Evolutionary conservation across 2,797 vertebrate genomes (phyloP), one percentile per base, ranked within the genome.

Genomic region (Coregonus ussuriensis): DNA sequence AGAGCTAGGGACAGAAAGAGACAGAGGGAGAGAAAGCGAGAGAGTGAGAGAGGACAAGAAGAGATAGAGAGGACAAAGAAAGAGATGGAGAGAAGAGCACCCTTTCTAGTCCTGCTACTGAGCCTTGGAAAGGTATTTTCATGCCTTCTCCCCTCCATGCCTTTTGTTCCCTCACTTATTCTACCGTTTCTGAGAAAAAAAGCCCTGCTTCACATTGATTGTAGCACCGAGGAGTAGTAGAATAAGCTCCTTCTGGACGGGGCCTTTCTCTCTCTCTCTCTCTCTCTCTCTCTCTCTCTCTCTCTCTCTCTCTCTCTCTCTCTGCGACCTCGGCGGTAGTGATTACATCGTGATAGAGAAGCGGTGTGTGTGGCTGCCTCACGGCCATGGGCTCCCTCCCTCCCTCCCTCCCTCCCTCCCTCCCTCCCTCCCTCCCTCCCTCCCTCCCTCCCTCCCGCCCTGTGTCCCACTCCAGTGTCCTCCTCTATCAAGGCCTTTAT

Each of bases 281-380:
- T 21, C 18, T 62, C 18, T n/a, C 56, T 21, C 18, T 4, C 56
- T n/a, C n/a, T 7, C 18, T 59, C 72, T 21, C 52, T 71, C 74
- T 59, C 15, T 63, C 31, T 35, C 76, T 62, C 21, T 62, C 71
- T 70, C 0, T 37, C 51, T 75, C 25, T 13, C 68, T 79, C 75
- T 75, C 66, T 31, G 73, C 15, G 13, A 75, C 74, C 63, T 75
- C 63, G 21, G 59, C n/a, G 54, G 72, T 63, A 33, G 71, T 83
- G 81, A 83, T 81, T 83, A 79, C 78, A 80, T 59, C 51, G 76
- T 73, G 74, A 81, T 73, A 76, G 47, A 65, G 18, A 65, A 52
- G 47, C 31, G 29, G 66, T 25, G 31, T 15, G 54, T 59, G 54
- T 59, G 54, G 16, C 4, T 59, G 18, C 18, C 18, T 21, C n/a